phyloP scores from a whole-genome alignment of 1,140 invertebrate genomes.

The Diachasma alloeum region DNA sequence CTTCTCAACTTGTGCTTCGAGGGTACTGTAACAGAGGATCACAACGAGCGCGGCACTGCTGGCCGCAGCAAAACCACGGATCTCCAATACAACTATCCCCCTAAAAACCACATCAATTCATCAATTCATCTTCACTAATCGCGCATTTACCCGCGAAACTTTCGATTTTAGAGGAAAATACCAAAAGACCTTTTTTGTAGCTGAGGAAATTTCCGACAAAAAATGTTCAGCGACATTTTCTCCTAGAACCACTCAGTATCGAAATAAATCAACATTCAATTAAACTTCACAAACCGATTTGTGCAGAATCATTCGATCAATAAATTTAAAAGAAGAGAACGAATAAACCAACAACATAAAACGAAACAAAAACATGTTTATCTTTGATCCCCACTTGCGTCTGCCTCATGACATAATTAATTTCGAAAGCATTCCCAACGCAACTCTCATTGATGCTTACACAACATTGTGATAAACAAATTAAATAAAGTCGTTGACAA shows the following conservation, averaged over 20 bases:
- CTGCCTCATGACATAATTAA: neutral
- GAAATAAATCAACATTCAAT: no score
- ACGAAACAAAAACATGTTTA: neutral
- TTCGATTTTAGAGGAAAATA: no score
- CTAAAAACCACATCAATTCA: conserved; percentile 32
- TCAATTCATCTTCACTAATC: neutral
- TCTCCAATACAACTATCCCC: conserved; percentile 53
- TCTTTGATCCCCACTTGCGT: neutral
- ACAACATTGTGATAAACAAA: neutral
- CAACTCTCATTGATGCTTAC: neutral
- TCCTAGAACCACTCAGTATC: no score
- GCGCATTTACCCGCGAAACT: no score
- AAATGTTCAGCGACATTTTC: no score
- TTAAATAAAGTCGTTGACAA: neutral
- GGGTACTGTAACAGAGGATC: conserved; percentile 52
- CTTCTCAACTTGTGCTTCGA: conserved; percentile 51
- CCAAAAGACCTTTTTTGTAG: no score
- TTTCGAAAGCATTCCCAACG: neutral
- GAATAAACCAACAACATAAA: no score
- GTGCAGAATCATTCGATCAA: no score
- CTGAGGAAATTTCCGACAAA: no score
- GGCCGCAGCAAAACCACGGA: conserved; percentile 57
- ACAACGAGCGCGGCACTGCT: conserved; percentile 59
- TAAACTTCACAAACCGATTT: no score
- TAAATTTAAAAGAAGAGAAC: no score